Evolutionary conservation across 2,113 vertebrate genomes (phyloP), one percentile per base, ranked within the genome.

Genomic region (Thamnaconus septentrionalis): DNA sequence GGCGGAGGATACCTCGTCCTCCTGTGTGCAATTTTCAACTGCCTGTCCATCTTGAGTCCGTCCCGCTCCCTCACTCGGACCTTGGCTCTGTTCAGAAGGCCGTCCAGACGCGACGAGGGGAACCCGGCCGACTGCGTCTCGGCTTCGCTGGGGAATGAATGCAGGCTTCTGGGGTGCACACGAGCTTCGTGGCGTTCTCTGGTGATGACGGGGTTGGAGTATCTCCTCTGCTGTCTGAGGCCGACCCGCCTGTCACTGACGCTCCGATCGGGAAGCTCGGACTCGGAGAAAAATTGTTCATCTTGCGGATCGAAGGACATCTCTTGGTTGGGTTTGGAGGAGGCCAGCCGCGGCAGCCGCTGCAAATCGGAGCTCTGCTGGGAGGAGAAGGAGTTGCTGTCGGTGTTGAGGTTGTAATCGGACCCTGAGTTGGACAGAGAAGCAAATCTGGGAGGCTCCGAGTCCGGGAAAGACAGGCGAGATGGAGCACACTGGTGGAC

Each of bases 1-100:
- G 66, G 39, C 42, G 64, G 18, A 18, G 5, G 51, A 59, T 76
- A 10, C 47, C 7, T 67, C 7, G 70, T 7, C 43, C 8, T 70
- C 6, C 56, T 4, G 43, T 58, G 51, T 31, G 31, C 1, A 6
- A 4, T 18, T 67, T 59, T 71, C 43, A 53, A 0, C 4, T 69
- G 57, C 49, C 4, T 53, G 4, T 62, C 69, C 73, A 11, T 69
- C 65, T 68, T 89, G 4, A 54, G 39, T 42, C 52, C 44, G 3
- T 64, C 64, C 59, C 57, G 69, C 5, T 75, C 84, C 53, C n/a
- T 82, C 5, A 43, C 58, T 71, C 90, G 66, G 4, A 64, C 82
- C 45, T 81, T 89, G 45, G 90, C 88, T 62, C 88, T 80, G 45
- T 83, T 65, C 59, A 92, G 62, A 59, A 91, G 58, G 42, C 63